phyloP scores from a whole-genome alignment of 1,140 invertebrate species.

The Eubasilissa regina region DNA sequence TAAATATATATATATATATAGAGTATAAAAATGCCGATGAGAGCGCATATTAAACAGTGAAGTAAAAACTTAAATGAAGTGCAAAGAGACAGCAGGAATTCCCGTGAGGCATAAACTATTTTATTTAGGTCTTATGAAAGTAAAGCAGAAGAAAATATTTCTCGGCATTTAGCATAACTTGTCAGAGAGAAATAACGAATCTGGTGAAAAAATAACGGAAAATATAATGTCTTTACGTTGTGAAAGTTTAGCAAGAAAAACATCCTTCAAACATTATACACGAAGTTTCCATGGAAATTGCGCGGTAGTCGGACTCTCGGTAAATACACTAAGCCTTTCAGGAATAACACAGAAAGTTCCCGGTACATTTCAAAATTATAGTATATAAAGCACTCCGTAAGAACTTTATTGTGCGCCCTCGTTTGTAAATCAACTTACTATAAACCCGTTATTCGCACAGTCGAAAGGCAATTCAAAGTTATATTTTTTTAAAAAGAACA shows the following conservation, averaged over 20 bases:
- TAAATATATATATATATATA: too few species aligned
- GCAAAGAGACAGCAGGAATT: too few species aligned
- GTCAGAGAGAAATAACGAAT: slow-evolving; percentile 5
- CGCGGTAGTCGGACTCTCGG: slow-evolving; percentile 22
- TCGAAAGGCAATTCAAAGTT: too few species aligned
- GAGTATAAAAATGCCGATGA: too few species aligned
- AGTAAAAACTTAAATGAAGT: too few species aligned
- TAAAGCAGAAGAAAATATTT: background rate
- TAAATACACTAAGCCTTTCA: slow-evolving; percentile 9
- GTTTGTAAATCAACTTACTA: too few species aligned
- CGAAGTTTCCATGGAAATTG: slow-evolving; percentile 17
- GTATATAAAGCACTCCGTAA: too few species aligned
- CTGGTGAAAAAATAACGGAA: slow-evolving; percentile 2
- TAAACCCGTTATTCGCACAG: too few species aligned
- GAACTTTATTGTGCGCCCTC: too few species aligned
- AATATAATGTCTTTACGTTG: slow-evolving; percentile 1
- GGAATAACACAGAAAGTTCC: slow-evolving; percentile 8
- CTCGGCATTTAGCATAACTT: slow-evolving; percentile 23
- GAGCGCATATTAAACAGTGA: too few species aligned
- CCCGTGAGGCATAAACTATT: background rate
- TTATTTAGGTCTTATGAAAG: background rate
- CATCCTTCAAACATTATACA: slow-evolving; percentile 7
- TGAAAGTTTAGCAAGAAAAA: slow-evolving; percentile 11
- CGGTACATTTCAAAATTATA: background rate
- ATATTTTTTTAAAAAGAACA: too few species aligned